phyloP scores from a whole-genome alignment of 2,797 vertebrate genomes.

The Prionace glauca region DNA sequence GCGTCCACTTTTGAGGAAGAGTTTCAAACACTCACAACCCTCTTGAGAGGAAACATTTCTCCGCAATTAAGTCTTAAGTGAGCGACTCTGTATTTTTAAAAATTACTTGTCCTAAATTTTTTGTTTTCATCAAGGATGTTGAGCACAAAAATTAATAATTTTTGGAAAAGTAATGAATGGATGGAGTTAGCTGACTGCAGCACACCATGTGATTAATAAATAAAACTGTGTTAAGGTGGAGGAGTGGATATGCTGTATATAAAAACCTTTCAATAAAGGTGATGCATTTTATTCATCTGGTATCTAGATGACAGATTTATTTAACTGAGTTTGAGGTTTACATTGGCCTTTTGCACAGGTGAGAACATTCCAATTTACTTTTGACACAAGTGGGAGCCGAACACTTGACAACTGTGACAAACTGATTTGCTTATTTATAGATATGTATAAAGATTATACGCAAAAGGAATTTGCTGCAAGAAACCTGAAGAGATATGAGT shows the following conservation, averaged over 20 bases:
- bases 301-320: constrained; percentile 8
- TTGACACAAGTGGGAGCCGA: not conserved
- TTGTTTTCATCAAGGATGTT: not conserved
- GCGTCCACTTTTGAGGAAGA: no score
- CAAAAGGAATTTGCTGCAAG: not conserved
- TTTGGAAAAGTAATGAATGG: not conserved
- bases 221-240: not conserved
- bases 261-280: not conserved
- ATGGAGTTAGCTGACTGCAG: not conserved
- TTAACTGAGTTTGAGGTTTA: not conserved
- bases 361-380: constrained; percentile 2
- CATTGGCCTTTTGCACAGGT: not conserved
- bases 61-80: no score
- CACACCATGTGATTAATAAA: not conserved
- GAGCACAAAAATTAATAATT: not conserved
- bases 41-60: no score
- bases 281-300: not conserved
- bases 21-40: no score
- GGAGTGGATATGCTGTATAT: not conserved
- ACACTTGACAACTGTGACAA: not conserved
- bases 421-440: not conserved
- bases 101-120: not conserved
- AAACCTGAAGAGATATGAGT: not conserved
- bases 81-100: no score
- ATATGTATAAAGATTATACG: not conserved